Conservation (phyloP, 2,888 invertebrate genomes). For the Agrochola circellaris region DNA sequence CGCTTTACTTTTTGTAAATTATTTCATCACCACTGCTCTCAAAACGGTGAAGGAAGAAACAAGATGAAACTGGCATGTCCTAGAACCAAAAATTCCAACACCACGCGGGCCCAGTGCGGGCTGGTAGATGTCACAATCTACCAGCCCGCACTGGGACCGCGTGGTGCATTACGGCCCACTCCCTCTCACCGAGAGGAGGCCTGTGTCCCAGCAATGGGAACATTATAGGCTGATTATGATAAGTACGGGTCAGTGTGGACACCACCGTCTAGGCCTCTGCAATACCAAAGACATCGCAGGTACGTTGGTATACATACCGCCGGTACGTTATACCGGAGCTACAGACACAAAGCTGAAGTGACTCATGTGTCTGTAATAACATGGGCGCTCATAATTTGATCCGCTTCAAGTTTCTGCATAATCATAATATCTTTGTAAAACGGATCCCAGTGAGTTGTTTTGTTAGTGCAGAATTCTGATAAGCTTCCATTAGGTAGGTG, state of each 20-base stretch:
- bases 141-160: too few relatives aligned
- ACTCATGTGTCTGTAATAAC: neutral
- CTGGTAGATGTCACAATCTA: too few relatives aligned
- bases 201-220: too few relatives aligned
- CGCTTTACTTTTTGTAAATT: too few relatives aligned
- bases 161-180: too few relatives aligned
- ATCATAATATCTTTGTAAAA: conserved; percentile 15
- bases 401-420: neutral
- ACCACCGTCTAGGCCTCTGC: neutral
- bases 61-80: too few relatives aligned
- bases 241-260: neutral
- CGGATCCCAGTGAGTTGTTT: neutral
- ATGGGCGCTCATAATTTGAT: neutral
- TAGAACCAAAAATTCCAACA: too few relatives aligned
- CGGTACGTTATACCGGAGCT: neutral
- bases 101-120: too few relatives aligned
- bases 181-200: too few relatives aligned
- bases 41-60: too few relatives aligned
- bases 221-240: too few relatives aligned
- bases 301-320: neutral
- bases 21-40: too few relatives aligned
- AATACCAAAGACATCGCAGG: neutral
- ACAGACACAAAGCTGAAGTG: neutral
- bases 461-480: neutral
- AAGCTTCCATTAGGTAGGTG: neutral